Evolutionary conservation across 2,113 vertebrate species (phyloP).

Genomic region (Heptranchias perlo): DNA sequence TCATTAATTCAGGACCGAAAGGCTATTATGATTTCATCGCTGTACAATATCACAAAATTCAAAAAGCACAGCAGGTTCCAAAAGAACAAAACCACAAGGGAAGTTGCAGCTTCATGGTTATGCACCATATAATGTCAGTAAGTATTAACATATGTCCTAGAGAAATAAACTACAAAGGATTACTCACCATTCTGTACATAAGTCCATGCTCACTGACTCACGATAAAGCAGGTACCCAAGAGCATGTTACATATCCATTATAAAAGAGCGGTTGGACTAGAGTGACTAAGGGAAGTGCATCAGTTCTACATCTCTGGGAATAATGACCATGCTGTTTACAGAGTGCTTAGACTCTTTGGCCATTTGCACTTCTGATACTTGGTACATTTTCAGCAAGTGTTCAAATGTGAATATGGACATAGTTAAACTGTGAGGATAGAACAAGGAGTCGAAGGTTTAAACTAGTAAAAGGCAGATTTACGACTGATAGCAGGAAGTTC

Average conservation of each 20-base stretch:
- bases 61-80: neutral
- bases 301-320: neutral
- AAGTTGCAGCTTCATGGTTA: too few relatives aligned
- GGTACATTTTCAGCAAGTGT: neutral
- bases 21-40: neutral
- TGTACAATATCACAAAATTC: neutral
- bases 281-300: neutral
- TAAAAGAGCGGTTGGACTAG: neutral
- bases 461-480: neutral
- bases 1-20: neutral
- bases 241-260: neutral
- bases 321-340: neutral
- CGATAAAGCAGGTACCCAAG: neutral
- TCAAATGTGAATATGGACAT: neutral
- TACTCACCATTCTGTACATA: too few relatives aligned
- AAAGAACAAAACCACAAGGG: neutral
- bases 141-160: neutral
- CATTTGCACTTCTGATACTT: neutral
- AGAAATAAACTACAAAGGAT: neutral
- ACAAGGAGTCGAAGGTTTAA: neutral
- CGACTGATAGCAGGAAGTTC: neutral
- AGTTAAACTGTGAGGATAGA: neutral
- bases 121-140: neutral
- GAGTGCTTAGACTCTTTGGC: neutral
- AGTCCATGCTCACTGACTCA: neutral